A percentile compares a stretch with the other conserved stretches of the same genome.
These are phyloP conservation scores for Hirtodrosophila cameraria DNA, from an alignment of 2,888 invertebrate species.

Conservation along the genomic window DNA sequence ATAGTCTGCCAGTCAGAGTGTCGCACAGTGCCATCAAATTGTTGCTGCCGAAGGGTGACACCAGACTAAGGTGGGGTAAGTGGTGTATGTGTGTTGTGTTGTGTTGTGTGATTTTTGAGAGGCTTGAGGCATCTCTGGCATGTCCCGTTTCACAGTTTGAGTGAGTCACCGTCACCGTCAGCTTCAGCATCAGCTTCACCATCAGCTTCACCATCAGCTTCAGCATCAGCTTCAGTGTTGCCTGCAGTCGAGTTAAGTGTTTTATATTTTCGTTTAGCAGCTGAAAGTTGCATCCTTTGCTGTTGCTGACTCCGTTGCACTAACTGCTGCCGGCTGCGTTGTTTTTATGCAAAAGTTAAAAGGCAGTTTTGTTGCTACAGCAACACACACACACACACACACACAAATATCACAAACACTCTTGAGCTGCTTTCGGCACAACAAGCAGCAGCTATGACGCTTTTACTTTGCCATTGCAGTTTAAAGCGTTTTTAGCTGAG, in stretches of 20 bases:
- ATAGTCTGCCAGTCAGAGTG: constrained; percentile 19
- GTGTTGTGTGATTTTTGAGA: constrained; percentile 27
- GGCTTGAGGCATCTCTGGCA: constrained; percentile 45
- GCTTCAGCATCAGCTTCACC: constrained; percentile 1
- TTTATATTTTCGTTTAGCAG: constrained; percentile 81
- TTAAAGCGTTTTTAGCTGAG: constrained; percentile 63
- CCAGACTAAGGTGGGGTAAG: constrained; percentile 27
- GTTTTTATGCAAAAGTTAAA: constrained; percentile 79
- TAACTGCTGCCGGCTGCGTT: constrained; percentile 66
- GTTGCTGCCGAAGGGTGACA: constrained; percentile 45
- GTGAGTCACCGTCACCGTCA: constrained; percentile 43
- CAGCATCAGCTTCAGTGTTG: constrained; percentile 16
- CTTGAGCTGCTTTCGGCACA: neutral
- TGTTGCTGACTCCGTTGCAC: constrained; percentile 33
- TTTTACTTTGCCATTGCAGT: constrained; percentile 47
- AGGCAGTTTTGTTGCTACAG: constrained; percentile 59
- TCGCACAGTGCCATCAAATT: constrained; percentile 59
- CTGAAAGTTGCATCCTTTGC: constrained; percentile 76
- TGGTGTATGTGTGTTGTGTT: constrained; percentile 9
- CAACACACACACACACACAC: constrained; percentile 21
- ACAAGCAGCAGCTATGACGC: constrained; percentile 17
- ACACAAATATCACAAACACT: constrained; percentile 10
- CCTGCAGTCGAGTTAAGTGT: constrained; percentile 70
- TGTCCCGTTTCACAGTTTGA: constrained; percentile 34
- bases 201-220: constrained; percentile 2